Evolutionary conservation across 2,888 invertebrate species (phyloP), one percentile per base, ranked within the genome.

Genomic region (Tricholauxania praeusta): DNA sequence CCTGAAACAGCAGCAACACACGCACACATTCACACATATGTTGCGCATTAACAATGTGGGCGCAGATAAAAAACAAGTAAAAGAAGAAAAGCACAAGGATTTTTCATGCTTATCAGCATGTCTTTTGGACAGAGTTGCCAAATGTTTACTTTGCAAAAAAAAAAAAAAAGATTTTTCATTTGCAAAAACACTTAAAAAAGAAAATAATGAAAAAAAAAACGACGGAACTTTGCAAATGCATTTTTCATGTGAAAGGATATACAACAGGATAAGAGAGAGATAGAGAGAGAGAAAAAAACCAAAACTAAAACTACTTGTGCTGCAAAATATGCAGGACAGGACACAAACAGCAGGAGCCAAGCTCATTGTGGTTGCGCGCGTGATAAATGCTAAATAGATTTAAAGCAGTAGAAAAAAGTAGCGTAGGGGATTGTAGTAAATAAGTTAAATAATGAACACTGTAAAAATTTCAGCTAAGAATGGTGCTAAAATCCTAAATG

Each of bases 351-450:
- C 52, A 48, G 53, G 19, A 47, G 55, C n/a, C 48, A 63, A 63
- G 17, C 65, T 72, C 63, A 62, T 55, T 69, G 72, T 52, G 57
- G 65, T 55, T 39, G 48, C 51, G 62, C 28, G 53, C 48, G 72
- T 72, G 72, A 71, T 71, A 71, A 75, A 74, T 72, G 72, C 51
- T 72, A 69, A 72, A 71, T 67, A 62, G 70, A 59, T 70, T 65
- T 71, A 74, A 53, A 65, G 53, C 64, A 22, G 47, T 39, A 17
- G 39, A 39, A 39, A 39, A 39, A 39, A 39, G 10, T 4, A 39
- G 1, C 39, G 39, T 10, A 39, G 8, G 2, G 10, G 10, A 39
- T 39, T 39, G 39, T 39, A 39, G 39, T 39, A 39, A 39, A 39
- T 39, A 39, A 39, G 39, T 39, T 39, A 39, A 39, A 39, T 39